phyloP scores from a whole-genome alignment of 2,113 vertebrate genomes.

The Mirza zaza region DNA sequence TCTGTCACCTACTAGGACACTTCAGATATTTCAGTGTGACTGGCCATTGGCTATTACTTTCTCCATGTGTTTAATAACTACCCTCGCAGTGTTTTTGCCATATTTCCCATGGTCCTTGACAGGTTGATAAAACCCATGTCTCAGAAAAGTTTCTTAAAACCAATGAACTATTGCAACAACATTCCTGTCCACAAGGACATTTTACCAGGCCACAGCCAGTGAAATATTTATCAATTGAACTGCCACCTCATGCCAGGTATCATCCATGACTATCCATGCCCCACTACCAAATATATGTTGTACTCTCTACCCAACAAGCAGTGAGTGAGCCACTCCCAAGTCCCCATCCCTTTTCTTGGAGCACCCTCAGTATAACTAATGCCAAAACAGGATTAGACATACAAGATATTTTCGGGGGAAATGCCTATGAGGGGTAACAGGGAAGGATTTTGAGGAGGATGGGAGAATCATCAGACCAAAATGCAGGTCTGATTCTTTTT shows the following conservation, averaged over 20 bases:
- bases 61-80: not conserved
- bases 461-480: not conserved
- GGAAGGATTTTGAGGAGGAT: not conserved
- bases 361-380: not conserved
- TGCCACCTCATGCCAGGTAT: not conserved
- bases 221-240: not conserved
- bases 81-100: not conserved
- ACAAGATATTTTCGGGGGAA: not conserved
- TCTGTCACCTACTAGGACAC: not conserved
- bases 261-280: not conserved
- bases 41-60: not conserved
- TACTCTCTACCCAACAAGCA: not conserved
- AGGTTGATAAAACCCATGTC: not conserved
- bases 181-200: not conserved
- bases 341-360: not conserved
- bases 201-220: not conserved
- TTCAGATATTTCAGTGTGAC: not conserved
- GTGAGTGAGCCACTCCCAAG: not conserved
- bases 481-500: not conserved
- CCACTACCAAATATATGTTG: not conserved
- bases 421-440: not conserved
- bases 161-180: not conserved
- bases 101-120: not conserved
- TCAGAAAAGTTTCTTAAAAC: slow-evolving; percentile 13
- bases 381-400: not conserved